Percentiles rank a stretch among this genome's conserved stretches.
phyloP scores from a whole-genome alignment of 2,113 vertebrate genomes.

The Piaya cayana region DNA sequence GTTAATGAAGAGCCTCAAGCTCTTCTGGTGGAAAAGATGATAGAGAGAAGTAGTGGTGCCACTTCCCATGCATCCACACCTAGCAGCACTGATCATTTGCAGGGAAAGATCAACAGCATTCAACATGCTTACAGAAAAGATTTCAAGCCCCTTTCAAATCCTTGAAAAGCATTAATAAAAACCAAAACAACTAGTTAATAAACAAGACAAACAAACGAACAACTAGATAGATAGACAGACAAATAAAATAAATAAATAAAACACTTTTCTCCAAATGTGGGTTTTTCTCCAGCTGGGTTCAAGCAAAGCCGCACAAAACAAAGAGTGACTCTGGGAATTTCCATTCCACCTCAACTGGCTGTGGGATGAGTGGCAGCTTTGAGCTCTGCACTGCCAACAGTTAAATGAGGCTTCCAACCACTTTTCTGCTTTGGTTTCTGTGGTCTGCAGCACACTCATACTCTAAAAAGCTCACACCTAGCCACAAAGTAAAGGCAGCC shows the following conservation, averaged over 20 bases:
- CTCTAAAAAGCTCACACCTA: neutral
- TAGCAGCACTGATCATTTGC: neutral
- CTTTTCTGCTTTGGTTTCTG: neutral
- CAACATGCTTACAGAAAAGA: neutral
- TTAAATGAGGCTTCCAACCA: neutral
- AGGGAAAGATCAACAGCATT: neutral
- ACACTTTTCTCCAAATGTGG: neutral
- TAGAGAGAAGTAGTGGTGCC: neutral
- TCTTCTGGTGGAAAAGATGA: neutral
- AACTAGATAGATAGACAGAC: no score
- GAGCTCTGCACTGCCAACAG: neutral
- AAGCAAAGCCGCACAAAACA: neutral
- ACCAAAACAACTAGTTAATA: fast-evolving
- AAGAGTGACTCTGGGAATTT: fast-evolving
- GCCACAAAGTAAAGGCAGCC: neutral
- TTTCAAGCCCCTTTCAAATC: neutral
- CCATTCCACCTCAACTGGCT: fast-evolving
- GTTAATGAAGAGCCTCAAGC: neutral
- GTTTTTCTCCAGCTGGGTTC: neutral
- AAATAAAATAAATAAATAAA: no score
- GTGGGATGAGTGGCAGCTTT: fast-evolving
- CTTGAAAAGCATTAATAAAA: neutral
- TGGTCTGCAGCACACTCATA: neutral
- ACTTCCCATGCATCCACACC: fast-evolving
- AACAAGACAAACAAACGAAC: no score